Evolutionary conservation across 2,113 vertebrate species (phyloP), one percentile per base, ranked within the genome.

Genomic region (Mustelus asterias): DNA sequence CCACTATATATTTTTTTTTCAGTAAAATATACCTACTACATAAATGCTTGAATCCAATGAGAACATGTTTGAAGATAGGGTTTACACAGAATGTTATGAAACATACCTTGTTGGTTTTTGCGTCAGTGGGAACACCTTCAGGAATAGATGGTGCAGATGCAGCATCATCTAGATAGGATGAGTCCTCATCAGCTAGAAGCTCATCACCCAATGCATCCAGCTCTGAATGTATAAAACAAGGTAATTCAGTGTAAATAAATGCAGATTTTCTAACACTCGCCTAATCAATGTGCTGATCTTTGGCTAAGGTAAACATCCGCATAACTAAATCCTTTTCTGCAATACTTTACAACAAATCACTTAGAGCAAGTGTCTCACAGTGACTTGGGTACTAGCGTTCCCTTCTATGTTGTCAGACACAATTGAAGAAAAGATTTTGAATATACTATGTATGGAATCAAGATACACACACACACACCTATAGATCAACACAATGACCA

Each of bases 121-220:
- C 98, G 69, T 99, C 98, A 0, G 97, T 98, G 3, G 99, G 99
- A 69, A 98, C 96, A 41, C 98, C 98, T 95, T 99, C 99, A 96
- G 99, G 99, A 97, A 99, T 99, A 96, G 99, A 97, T 86, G 99
- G 99, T 95, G 98, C 99, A 0, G 99, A 97, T 4, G 99, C 98
- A 0, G 99, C 99, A 96, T 99, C 99, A 58, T 99, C 99, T 96
- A 99, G 97, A 97, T 99, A 99, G 63, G 99, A 99, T 96, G 97
- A 99, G 97, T 99, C 99, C 26, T 99, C 98, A 96, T 99, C 99
- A 88, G 99, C 96, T 96, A 99, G 96, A 96, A 99, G 97, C 96
- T 99, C 99, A 94, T 99, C 99, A 96, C 99, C 99, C 67, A 99
- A 96, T 0, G 99, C 99, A 95, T 99, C 98, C 97, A 99, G 97